Percentiles rank a stretch among this genome's conserved stretches.
Conservation (phyloP, 1,140 invertebrate species). For the Brachionus paranguensis region DNA sequence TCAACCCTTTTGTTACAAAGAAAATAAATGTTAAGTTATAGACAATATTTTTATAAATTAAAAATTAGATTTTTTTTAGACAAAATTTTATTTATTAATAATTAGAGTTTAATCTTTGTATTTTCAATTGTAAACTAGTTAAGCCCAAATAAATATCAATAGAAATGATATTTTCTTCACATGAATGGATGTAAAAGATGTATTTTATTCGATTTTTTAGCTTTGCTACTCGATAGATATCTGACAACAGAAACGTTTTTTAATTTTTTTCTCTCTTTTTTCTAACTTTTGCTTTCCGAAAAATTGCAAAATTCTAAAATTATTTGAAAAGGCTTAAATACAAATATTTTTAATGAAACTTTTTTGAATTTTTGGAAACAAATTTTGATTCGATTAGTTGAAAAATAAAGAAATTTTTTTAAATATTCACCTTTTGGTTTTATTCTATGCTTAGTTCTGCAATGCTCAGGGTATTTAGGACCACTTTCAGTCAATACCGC, state of each 20-base stretch:
- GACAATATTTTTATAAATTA: background rate
- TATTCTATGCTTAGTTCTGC: slow-evolving; percentile 5
- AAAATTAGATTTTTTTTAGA: background rate
- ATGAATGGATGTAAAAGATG: background rate
- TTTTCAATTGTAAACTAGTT: background rate
- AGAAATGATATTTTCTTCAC: background rate
- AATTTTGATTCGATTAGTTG: background rate
- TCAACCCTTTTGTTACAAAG: background rate
- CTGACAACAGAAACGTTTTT: no score
- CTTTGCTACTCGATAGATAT: no score
- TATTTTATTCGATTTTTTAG: no score
- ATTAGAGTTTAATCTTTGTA: background rate
- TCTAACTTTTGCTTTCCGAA: no score
- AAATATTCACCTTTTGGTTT: slow-evolving; percentile 19
- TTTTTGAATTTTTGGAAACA: background rate
- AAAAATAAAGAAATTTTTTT: background rate
- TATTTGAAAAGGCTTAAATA: no score
- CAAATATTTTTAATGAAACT: no score
- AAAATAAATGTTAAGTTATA: background rate
- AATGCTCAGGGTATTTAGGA: background rate
- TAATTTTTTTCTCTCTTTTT: no score
- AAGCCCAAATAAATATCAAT: background rate
- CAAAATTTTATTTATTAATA: background rate
- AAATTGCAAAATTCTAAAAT: no score
- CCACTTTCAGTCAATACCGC: background rate